Conservation (phyloP, 2,888 invertebrate genomes). For the Didymodactylos carnosus region DNA sequence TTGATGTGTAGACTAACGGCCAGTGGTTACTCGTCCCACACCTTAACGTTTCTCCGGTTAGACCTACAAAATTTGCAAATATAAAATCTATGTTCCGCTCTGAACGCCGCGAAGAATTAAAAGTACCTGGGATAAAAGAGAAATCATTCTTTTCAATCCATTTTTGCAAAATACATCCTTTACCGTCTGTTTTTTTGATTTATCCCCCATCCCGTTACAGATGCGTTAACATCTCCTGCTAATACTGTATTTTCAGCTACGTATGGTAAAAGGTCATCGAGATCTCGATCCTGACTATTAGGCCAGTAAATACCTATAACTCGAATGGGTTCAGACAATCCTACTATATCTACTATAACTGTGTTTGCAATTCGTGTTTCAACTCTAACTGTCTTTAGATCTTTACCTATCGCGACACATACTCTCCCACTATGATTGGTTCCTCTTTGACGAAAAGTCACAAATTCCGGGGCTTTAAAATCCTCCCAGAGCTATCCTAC, state of each 20-base stretch:
- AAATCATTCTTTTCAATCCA: not conserved
- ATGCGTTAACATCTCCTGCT: not conserved
- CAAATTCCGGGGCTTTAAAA: not conserved
- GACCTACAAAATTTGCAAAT: not conserved
- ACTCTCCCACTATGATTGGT: not conserved
- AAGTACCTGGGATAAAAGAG: not conserved
- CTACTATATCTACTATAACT: not conserved
- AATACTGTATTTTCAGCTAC: not conserved
- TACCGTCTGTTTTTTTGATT: not conserved
- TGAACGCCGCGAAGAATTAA: not conserved
- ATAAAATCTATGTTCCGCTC: not conserved
- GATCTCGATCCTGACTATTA: not conserved
- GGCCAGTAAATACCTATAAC: not conserved
- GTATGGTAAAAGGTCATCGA: not conserved
- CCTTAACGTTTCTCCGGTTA: not conserved
- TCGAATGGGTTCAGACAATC: not conserved
- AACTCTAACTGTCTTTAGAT: not conserved
- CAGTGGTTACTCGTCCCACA: not conserved
- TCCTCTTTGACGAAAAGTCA: not conserved
- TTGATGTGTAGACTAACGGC: not conserved
- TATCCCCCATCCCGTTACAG: not conserved
- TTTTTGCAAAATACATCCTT: not conserved
- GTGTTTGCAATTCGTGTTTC: not conserved
- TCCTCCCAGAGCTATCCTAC: not conserved
- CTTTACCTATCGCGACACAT: not conserved